Evolutionary conservation across 2,113 vertebrate species (phyloP), one percentile per base, ranked within the genome.

Genomic region (Chloropsis cyanopogon): DNA sequence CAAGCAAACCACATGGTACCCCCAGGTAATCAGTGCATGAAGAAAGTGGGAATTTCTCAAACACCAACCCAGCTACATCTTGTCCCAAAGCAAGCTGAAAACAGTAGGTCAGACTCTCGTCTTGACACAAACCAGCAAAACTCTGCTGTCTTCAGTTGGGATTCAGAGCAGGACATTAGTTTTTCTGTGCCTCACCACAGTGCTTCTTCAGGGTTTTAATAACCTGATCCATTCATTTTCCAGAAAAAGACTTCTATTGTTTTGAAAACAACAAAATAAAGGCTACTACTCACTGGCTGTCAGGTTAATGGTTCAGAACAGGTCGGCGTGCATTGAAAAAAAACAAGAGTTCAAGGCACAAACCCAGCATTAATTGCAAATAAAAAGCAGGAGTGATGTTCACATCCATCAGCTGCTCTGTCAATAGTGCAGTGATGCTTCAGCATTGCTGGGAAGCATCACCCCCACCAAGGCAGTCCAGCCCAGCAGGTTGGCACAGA

Each of bases 1-100:
- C 23, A 61, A 4, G 5, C 22, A 24, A 35, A 16, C 22, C 3
- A 0, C 0, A 8, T 2, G 4, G n/a, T 3, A 52, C 6, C n/a
- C 4, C 9, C 20, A 15, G 47, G 47, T 13, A 50, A 68, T 14
- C 37, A 60, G 33, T 3, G 14, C 12, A 33, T 4, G 3, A 53
- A 39, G 9, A 69, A 59, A 44, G 12, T 14, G 22, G 18, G 46
- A 53, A 28, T 69, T 46, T 17, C 35, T 63, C 35, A 61, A 75
- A 22, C 33, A 23, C 18, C 5, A 4, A 4, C 11, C 28, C 63
- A 54, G 44, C 37, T 31, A 35, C 29, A 37, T 33, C 52, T 18
- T 42, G 17, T 10, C 25, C 44, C 33, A 68, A 22, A 41, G 22
- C 39, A 47, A 72, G 35, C 15, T 24, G 2, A 46, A 8, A 41